Conservation (phyloP, 2,113 vertebrate species). For the Taxidea taxus region DNA sequence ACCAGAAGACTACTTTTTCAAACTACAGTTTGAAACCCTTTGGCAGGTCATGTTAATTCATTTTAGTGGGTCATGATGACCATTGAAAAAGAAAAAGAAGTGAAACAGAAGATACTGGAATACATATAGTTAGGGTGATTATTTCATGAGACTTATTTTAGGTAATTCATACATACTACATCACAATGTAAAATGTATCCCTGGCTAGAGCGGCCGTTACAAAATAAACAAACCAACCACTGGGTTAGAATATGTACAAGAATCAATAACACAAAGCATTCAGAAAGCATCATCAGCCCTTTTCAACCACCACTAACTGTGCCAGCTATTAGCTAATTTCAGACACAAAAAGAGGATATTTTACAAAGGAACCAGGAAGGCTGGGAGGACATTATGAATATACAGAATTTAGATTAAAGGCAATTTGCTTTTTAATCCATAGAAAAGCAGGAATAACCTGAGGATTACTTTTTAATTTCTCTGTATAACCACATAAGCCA, state of each 20-base stretch:
- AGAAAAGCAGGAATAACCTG: not conserved
- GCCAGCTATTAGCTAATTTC: constrained; percentile 39
- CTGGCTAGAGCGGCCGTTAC: not conserved
- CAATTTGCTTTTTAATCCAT: constrained; percentile 15
- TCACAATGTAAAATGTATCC: not conserved
- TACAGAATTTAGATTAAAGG: not conserved
- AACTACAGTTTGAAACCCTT: not conserved
- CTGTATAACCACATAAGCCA: not conserved
- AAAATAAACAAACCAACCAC: not conserved
- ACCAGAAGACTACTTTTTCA: not conserved
- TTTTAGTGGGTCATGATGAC: not conserved
- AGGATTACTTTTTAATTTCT: constrained; percentile 13
- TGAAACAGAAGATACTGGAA: not conserved
- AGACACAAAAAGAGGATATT: constrained; percentile 35
- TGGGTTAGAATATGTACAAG: not conserved
- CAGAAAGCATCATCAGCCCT: not conserved
- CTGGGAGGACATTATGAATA: not conserved
- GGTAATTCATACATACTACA: not conserved
- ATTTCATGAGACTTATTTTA: not conserved
- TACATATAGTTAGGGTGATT: not conserved
- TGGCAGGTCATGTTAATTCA: not conserved
- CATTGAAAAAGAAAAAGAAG: not conserved
- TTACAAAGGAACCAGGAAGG: constrained; percentile 39
- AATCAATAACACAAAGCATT: not conserved
- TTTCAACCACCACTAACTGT: not conserved